Percentiles rank a stretch among this genome's conserved stretches.
Conservation (phyloP, 1,140 invertebrate species). For the Lerema accius region DNA sequence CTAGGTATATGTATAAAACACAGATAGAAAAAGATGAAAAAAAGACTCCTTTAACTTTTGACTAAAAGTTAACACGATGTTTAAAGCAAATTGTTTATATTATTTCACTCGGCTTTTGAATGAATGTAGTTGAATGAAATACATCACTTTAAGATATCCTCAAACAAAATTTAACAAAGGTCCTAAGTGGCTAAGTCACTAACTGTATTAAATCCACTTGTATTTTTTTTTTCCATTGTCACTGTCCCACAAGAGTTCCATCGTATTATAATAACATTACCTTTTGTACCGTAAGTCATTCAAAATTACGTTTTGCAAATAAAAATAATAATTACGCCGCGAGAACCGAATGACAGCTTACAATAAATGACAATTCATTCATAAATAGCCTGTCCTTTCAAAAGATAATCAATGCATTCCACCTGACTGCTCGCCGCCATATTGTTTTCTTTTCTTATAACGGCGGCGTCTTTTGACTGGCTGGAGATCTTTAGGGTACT, state of each 20-base stretch:
- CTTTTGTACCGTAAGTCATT: conserved; percentile 5
- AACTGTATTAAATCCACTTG: too few species aligned
- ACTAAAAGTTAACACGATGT: too few species aligned
- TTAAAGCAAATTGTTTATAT: too few species aligned
- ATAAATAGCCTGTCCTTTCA: conserved; percentile 38
- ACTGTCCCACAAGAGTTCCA: not conserved
- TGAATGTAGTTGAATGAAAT: too few species aligned
- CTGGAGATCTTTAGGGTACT: conserved; percentile 39
- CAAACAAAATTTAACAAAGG: too few species aligned
- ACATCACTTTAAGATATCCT: too few species aligned
- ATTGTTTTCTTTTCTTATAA: conserved; percentile 47
- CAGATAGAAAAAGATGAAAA: too few species aligned
- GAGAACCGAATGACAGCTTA: conserved; percentile 9
- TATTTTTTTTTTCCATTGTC: too few species aligned
- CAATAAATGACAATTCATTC: conserved; percentile 26
- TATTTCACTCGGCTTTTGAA: too few species aligned
- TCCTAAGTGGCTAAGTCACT: too few species aligned
- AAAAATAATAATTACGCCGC: conserved; percentile 24
- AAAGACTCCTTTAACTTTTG: too few species aligned
- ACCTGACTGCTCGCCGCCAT: conserved; percentile 51
- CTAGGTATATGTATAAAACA: too few species aligned
- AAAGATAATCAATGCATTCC: conserved; percentile 50
- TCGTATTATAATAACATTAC: not conserved
- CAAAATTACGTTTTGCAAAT: conserved; percentile 17
- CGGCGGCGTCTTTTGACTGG: conserved; percentile 52